phyloP scores from a whole-genome alignment of 2,797 vertebrate species.

The Gymnothorax javanicus region DNA sequence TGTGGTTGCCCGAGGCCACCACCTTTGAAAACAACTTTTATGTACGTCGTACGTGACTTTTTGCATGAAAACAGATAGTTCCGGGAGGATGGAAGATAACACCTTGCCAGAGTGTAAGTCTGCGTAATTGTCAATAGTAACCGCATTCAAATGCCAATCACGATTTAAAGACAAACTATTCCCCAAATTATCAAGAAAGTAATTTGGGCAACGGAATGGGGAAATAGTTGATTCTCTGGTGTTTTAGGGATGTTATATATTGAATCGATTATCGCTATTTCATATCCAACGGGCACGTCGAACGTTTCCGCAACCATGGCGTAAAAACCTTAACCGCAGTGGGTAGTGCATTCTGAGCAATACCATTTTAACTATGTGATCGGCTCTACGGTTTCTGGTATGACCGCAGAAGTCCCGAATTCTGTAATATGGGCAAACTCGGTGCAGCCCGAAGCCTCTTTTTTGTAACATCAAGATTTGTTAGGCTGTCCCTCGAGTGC shows the following conservation, averaged over 20 bases:
- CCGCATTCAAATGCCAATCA: neutral
- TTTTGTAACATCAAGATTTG: slow-evolving; percentile 49
- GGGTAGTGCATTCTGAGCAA: slow-evolving; percentile 19
- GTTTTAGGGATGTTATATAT: slow-evolving; percentile 1
- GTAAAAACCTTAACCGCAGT: slow-evolving; percentile 34
- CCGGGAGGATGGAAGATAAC: neutral
- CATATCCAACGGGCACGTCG: neutral
- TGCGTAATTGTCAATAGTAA: neutral
- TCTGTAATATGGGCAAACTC: slow-evolving; percentile 19
- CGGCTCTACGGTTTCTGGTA: neutral
- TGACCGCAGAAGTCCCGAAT: slow-evolving; percentile 29
- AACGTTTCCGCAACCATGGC: slow-evolving; percentile 20
- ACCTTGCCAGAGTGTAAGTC: neutral
- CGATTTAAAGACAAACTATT: neutral
- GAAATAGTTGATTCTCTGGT: neutral
- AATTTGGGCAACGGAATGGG: neutral
- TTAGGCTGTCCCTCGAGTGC: slow-evolving; percentile 41
- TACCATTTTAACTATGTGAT: neutral
- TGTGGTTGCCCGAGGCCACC: neutral
- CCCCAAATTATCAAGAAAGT: neutral
- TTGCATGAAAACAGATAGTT: neutral
- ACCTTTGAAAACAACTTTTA: slow-evolving; percentile 3
- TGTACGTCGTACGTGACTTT: neutral
- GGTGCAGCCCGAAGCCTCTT: slow-evolving; percentile 42
- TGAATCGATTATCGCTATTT: slow-evolving; percentile 10